These are phyloP conservation scores for Sepioteuthis lessoniana DNA, from an alignment of 2,888 invertebrate species.

Conservation along the genomic window DNA sequence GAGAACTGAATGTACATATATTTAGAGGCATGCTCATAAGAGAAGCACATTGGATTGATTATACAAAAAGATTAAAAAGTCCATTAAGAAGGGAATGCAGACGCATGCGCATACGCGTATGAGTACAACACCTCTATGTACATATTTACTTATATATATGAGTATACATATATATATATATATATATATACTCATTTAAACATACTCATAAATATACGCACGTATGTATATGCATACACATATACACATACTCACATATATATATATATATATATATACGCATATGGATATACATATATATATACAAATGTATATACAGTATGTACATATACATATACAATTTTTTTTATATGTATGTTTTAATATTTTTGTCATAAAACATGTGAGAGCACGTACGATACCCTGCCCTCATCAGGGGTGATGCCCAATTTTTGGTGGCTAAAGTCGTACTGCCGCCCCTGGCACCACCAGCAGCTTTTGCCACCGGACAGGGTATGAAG, in stretches of 20 bases:
- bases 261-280: neutral
- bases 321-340: no score
- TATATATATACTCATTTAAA: neutral
- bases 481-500: no score
- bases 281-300: neutral
- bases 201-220: neutral
- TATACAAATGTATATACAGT: no score
- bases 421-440: no score
- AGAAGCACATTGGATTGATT: neutral
- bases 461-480: no score
- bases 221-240: neutral
- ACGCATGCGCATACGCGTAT: neutral
- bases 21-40: neutral
- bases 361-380: neutral
- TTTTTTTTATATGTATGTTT: no score
- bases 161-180: no score
- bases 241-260: neutral
- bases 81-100: neutral
- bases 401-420: no score
- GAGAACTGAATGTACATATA: no score
- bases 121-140: neutral
- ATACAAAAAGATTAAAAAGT: no score
- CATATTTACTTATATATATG: neutral
- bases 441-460: no score
- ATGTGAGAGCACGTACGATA: no score